These are phyloP conservation scores for Eucidaris tribuloides DNA, from an alignment of 35 echinoderm and acorn worm genomes.

Conservation along the genomic window DNA sequence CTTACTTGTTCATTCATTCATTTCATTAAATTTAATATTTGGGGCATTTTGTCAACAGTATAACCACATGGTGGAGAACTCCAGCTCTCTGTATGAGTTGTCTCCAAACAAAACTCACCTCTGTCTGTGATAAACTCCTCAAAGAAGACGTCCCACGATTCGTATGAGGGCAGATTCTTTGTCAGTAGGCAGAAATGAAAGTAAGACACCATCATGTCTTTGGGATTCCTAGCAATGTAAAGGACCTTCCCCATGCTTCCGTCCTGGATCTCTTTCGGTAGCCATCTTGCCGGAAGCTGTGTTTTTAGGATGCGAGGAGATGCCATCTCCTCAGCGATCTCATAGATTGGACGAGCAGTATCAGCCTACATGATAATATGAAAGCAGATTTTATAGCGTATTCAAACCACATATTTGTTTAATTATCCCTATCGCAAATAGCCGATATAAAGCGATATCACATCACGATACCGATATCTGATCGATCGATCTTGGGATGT, in stretches of 20 bases:
- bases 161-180: neutral
- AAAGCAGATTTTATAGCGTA: too few species aligned
- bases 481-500: too few species aligned
- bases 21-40: neutral
- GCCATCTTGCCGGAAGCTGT: neutral
- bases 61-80: neutral
- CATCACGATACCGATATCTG: too few species aligned
- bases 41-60: neutral
- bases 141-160: slow-evolving; percentile 43
- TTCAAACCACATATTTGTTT: too few species aligned
- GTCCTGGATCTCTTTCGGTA: slow-evolving; percentile 5
- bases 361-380: too few species aligned
- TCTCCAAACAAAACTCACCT: neutral
- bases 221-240: slow-evolving; percentile 45
- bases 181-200: slow-evolving; percentile 27
- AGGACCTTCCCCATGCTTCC: slow-evolving; percentile 25
- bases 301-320: neutral
- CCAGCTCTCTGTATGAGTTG: neutral
- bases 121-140: slow-evolving; percentile 13
- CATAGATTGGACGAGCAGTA: neutral
- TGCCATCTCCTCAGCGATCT: neutral
- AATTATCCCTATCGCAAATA: too few species aligned
- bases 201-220: slow-evolving; percentile 46
- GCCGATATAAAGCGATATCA: too few species aligned
- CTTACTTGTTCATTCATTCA: neutral